phyloP scores from a whole-genome alignment of 2,888 invertebrate genomes.

The Entomobrya multifasciata region DNA sequence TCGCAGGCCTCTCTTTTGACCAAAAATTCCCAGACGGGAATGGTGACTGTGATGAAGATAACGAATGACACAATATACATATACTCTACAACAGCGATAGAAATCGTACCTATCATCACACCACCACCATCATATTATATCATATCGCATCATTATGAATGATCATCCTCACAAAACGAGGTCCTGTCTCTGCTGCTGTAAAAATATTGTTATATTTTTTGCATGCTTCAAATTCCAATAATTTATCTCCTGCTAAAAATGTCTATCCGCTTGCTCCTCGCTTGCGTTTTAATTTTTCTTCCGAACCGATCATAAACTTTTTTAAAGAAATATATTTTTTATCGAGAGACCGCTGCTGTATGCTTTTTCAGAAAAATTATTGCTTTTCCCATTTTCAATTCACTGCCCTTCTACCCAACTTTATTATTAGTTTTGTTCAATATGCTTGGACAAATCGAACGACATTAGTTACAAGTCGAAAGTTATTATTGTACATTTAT shows the following conservation, averaged over 20 bases:
- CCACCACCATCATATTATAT: too few species aligned
- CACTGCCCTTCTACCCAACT: constrained; percentile 47
- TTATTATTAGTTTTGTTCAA: too few species aligned
- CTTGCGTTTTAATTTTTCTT: too few species aligned
- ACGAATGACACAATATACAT: background rate
- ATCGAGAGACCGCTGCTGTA: background rate
- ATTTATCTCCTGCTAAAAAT: background rate
- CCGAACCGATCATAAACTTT: constrained; percentile 16
- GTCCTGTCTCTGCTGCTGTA: too few species aligned
- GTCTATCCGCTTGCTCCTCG: too few species aligned
- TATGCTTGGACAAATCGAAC: too few species aligned
- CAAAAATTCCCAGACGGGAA: background rate
- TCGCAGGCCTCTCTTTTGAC: too few species aligned
- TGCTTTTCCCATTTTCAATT: constrained; percentile 55
- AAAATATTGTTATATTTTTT: background rate
- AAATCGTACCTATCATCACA: background rate
- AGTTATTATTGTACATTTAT: too few species aligned
- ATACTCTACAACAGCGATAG: background rate
- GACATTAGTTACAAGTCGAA: too few species aligned
- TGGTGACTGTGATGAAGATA: background rate
- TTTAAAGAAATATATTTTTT: background rate
- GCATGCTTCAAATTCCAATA: background rate
- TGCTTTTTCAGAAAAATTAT: background rate
- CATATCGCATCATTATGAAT: too few species aligned
- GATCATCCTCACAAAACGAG: too few species aligned